These are phyloP conservation scores for Dryoscopus gambensis DNA, from an alignment of 2,113 vertebrate genomes.

Conservation along the genomic window DNA sequence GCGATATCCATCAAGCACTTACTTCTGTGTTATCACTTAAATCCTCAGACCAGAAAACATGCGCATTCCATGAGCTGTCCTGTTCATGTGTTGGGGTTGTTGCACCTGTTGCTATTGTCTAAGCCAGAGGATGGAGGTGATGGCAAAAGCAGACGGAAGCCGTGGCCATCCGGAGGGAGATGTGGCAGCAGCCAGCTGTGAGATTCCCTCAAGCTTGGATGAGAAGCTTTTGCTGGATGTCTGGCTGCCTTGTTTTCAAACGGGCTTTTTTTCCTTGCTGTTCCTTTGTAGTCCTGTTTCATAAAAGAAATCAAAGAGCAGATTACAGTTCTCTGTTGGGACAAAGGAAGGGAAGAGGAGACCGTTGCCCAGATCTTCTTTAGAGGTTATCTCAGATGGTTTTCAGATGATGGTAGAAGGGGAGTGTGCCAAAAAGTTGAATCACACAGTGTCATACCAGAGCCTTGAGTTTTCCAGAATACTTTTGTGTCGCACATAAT, in stretches of 20 bases:
- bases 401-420: background rate
- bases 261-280: background rate
- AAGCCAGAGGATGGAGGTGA: background rate
- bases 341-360: background rate
- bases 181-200: background rate
- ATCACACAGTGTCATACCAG: background rate
- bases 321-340: background rate
- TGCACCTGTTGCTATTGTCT: conserved; percentile 26
- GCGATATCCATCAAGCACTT: background rate
- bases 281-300: background rate
- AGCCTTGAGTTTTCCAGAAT: background rate
- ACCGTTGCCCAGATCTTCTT: background rate
- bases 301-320: background rate
- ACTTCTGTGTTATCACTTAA: background rate
- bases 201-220: background rate
- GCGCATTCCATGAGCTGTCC: background rate
- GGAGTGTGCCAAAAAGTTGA: background rate
- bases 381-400: conserved; percentile 5
- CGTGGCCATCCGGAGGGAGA: fast-evolving
- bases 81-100: background rate
- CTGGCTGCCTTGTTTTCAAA: background rate
- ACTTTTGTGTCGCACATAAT: background rate
- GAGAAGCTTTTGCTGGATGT: background rate
- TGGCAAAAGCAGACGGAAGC: background rate
- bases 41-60: background rate